Evolutionary conservation across 2,113 vertebrate species (phyloP), one percentile per base, ranked within the genome.

Genomic region (Phodopus roborovskii): DNA sequence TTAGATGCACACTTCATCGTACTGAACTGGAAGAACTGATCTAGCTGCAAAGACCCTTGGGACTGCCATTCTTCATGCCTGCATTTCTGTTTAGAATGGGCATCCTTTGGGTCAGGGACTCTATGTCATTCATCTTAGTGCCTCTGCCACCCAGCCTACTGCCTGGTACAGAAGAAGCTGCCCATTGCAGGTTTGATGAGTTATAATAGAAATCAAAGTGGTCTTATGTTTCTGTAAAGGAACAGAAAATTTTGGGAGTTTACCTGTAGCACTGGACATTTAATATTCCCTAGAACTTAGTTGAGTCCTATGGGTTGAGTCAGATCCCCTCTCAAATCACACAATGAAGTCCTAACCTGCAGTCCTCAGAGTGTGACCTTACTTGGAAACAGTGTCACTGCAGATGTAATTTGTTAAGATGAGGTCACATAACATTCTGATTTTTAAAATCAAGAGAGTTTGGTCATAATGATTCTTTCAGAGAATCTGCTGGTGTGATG

Each of bases 11-110:
- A 93, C 89, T 93, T 92, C 0, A 13, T 48, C n/a, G 28, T 77
- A 73, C 8, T 7, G 33, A 85, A 28, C 88, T 85, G 48, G 86
- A 74, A 96, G 94, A 84, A 96, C 62, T 10, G 66, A 86, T 75
- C 30, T 39, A 16, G 64, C 71, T 75, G 5, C 45, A 48, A 73
- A 86, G 70, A 60, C 50, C 53, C 73, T 77, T 7, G 50, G 86
- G 15, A 62, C 0, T 56, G 16, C 56, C 50, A 42, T 60, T 93
- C 58, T 88, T 83, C 66, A 45, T 22, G 50, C 22, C 56, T 71
- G 28, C 56, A 45, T 53, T 68, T 93, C 88, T 78, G 88, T 68
- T 71, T 73, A 48, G 86, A 79, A 9, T 39, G 68, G 48, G 64
- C 16, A 42, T 66, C 28, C 24, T 86, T 58, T 89, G 60, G 58